A percentile compares a stretch with the other conserved stretches of the same genome.
Evolutionary conservation across 2,888 invertebrate species (phyloP).

Genomic region (Lithophane leautieri): DNA sequence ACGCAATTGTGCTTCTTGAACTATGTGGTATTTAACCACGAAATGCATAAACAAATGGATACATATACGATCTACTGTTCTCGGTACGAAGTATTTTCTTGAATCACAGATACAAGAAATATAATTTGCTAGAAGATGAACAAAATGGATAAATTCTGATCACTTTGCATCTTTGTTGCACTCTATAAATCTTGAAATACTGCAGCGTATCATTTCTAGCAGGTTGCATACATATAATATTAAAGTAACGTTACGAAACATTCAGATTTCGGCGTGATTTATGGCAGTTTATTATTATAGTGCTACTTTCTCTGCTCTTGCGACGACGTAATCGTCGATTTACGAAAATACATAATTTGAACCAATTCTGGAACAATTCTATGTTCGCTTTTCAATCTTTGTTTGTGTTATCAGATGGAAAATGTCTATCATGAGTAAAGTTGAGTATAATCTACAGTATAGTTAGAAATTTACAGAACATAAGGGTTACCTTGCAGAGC

Average conservation of each 20-base stretch:
- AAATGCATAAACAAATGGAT: constrained; percentile 2
- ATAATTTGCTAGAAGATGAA: not conserved
- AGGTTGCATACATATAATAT: not conserved
- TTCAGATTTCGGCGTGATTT: not conserved
- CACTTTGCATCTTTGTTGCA: not conserved
- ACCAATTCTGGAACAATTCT: not conserved
- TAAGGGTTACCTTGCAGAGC: constrained; percentile 21
- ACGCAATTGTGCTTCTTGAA: not conserved
- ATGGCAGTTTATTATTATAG: constrained; percentile 6
- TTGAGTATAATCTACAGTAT: not conserved
- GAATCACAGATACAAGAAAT: not conserved
- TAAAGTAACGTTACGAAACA: not conserved
- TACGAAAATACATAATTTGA: not conserved
- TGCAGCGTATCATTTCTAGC: not conserved
- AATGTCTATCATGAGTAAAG: not conserved
- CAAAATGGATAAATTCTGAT: not conserved
- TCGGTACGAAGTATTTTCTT: not conserved
- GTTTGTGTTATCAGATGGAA: not conserved
- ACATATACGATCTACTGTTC: constrained; percentile 3
- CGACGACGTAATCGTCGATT: not conserved
- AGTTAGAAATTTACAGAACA: too few relatives aligned
- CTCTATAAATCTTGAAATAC: not conserved
- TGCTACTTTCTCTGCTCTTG: constrained; percentile 25
- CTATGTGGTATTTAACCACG: constrained; percentile 21
- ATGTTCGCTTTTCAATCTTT: not conserved